Conservation (phyloP, 2,797 vertebrate species). For the Sciurus vulgaris region DNA sequence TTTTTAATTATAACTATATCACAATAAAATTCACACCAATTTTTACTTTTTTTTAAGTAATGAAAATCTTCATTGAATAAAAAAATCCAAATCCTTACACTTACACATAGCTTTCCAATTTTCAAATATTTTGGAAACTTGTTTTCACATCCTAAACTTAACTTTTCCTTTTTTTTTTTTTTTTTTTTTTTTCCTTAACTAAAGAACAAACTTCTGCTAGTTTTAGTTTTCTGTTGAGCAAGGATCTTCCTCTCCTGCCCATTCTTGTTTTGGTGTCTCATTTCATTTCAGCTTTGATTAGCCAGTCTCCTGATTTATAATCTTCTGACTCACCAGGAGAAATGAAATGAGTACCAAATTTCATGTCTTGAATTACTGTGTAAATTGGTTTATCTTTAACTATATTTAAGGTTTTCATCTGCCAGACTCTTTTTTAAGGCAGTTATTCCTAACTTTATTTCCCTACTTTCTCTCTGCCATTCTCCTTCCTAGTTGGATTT, state of each 20-base stretch:
- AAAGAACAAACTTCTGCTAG: not conserved
- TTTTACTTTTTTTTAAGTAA: not conserved
- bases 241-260: not conserved
- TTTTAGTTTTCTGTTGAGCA: slow-evolving; percentile 27
- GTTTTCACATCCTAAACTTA: not conserved
- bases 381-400: not conserved
- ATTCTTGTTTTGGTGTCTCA: slow-evolving; percentile 51
- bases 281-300: slow-evolving; percentile 49
- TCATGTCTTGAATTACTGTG: not conserved
- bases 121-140: not conserved
- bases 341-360: not conserved
- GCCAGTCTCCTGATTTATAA: slow-evolving; percentile 1
- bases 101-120: not conserved
- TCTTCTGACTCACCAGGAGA: slow-evolving; percentile 55
- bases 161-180: not conserved
- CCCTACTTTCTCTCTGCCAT: not conserved
- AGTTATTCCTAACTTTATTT: not conserved
- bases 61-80: not conserved
- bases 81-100: not conserved
- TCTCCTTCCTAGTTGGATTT: not conserved
- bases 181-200: not conserved
- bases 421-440: not conserved
- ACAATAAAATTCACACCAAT: not conserved
- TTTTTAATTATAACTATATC: not conserved
- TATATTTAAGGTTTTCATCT: not conserved